A percentile compares a stretch with the other conserved stretches of the same genome.
These are phyloP conservation scores for Magallana angulata DNA, from an alignment of 1,140 invertebrate genomes.

Conservation along the genomic window DNA sequence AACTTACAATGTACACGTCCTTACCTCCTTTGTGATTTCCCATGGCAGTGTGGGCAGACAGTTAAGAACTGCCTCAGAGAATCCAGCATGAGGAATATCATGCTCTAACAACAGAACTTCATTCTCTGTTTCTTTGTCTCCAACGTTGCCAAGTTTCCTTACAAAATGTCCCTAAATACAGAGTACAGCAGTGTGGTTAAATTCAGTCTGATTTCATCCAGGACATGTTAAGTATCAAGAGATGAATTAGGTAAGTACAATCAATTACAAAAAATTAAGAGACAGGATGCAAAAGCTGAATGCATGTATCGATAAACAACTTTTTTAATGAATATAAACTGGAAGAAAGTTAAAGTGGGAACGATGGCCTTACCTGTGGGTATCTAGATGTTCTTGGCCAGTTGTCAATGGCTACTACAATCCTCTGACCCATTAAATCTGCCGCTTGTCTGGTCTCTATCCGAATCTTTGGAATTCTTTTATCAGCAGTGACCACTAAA, in stretches of 20 bases:
- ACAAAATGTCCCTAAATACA: slow-evolving; percentile 82
- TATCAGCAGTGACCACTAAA: slow-evolving; percentile 79
- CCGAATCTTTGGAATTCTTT: slow-evolving; percentile 80
- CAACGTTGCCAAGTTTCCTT: slow-evolving; percentile 78
- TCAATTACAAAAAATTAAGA: too few relatives aligned
- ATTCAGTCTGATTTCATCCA: too few relatives aligned
- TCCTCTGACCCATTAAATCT: slow-evolving; percentile 76
- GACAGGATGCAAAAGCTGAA: too few relatives aligned
- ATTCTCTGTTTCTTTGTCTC: slow-evolving; percentile 96
- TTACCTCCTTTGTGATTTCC: slow-evolving; percentile 90
- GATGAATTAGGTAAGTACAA: too few relatives aligned
- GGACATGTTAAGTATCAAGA: too few relatives aligned
- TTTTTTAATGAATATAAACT: too few relatives aligned
- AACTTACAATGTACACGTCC: slow-evolving; percentile 23
- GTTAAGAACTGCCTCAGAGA: slow-evolving; percentile 94
- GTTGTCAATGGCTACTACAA: slow-evolving; percentile 80
- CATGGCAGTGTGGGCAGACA: slow-evolving; percentile 95
- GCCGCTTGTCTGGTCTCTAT: slow-evolving; percentile 79
- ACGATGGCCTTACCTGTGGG: slow-evolving; percentile 84
- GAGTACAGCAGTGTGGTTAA: not conserved
- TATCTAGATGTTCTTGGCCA: slow-evolving; percentile 80
- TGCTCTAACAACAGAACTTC: slow-evolving; percentile 96
- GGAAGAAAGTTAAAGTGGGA: too few relatives aligned
- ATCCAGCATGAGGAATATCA: slow-evolving; percentile 96
- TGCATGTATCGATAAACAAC: too few relatives aligned